Evolutionary conservation across 2,797 vertebrate genomes (phyloP).

Genomic region (Fringilla coelebs): DNA sequence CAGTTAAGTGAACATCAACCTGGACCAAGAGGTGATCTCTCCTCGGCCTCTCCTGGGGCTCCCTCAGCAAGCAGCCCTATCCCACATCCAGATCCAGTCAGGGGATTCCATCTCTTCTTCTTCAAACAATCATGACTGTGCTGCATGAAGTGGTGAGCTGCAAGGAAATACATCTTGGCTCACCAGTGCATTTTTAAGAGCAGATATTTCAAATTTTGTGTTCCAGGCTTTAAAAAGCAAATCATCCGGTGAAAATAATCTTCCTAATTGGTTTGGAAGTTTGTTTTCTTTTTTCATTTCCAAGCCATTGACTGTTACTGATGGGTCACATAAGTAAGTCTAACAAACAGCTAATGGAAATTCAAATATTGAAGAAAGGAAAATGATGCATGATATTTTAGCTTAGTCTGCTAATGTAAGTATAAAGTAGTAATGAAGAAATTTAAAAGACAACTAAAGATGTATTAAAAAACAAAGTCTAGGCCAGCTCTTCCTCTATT

Average conservation of each 20-base stretch:
- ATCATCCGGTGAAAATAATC: background rate
- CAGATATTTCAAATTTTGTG: background rate
- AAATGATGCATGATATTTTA: background rate
- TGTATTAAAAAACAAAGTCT: background rate
- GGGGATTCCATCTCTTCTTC: background rate
- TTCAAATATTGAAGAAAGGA: background rate
- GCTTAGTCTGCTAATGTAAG: background rate
- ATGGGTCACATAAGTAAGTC: background rate
- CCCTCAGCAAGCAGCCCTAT: background rate
- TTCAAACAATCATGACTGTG: background rate
- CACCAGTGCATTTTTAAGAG: background rate
- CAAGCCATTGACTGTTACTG: background rate
- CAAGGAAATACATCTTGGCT: background rate
- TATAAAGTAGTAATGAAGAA: background rate
- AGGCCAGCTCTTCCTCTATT: background rate
- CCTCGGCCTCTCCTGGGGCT: background rate
- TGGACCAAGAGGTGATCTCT: background rate
- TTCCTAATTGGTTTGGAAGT: background rate
- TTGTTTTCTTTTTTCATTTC: background rate
- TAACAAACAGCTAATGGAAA: background rate
- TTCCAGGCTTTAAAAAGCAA: background rate
- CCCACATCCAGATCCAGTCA: fast-evolving
- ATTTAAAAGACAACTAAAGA: background rate
- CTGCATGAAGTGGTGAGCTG: background rate
- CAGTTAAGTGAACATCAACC: background rate